Evolutionary conservation across 37 sponge, comb jelly and placozoan species (phyloP).

Genomic region (Aplysina aerophoba): DNA sequence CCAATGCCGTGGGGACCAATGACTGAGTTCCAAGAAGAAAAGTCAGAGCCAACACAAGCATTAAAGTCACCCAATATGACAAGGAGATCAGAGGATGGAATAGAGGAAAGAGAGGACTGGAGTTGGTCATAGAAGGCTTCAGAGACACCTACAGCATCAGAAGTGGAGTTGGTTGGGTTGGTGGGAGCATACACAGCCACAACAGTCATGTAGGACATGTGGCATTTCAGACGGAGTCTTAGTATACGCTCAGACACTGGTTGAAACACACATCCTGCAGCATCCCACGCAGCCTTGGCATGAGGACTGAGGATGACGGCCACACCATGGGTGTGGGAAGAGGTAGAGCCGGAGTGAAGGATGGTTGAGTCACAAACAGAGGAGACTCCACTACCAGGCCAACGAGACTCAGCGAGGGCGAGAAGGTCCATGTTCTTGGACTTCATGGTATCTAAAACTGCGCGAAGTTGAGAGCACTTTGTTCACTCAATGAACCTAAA

Average conservation of each 20-base stretch:
- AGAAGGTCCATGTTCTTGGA: slow-evolving; percentile 18
- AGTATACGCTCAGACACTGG: not conserved
- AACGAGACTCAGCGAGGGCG: slow-evolving; percentile 6
- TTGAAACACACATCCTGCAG: slow-evolving; percentile 2
- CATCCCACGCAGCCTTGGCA: slow-evolving; percentile 17
- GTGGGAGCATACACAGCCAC: not conserved
- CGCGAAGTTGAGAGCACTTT: slow-evolving; percentile 7
- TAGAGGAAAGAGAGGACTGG: slow-evolving; percentile 26
- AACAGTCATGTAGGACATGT: slow-evolving; percentile 9
- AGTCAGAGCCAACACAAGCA: slow-evolving; percentile 32
- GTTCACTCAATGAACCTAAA: slow-evolving; percentile 2
- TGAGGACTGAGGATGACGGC: slow-evolving; percentile 7
- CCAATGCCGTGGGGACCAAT: slow-evolving; percentile 32
- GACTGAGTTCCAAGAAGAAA: slow-evolving; percentile 8
- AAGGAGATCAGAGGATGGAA: slow-evolving; percentile 10
- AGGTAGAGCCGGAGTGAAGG: slow-evolving; percentile 4
- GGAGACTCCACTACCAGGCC: slow-evolving; percentile 14
- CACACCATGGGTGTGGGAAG: slow-evolving; percentile 19
- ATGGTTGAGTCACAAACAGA: not conserved
- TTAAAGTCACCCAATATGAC: slow-evolving; percentile 35
- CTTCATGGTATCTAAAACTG: not conserved
- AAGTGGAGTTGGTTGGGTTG: slow-evolving; percentile 25
- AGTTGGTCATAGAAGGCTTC: slow-evolving; percentile 34
- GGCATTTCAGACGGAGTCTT: slow-evolving; percentile 4
- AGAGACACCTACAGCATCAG: slow-evolving; percentile 16